Base-by-base conservation (phyloP, 2,888 invertebrate species). In the Pemphredon lugubris region DNA sequence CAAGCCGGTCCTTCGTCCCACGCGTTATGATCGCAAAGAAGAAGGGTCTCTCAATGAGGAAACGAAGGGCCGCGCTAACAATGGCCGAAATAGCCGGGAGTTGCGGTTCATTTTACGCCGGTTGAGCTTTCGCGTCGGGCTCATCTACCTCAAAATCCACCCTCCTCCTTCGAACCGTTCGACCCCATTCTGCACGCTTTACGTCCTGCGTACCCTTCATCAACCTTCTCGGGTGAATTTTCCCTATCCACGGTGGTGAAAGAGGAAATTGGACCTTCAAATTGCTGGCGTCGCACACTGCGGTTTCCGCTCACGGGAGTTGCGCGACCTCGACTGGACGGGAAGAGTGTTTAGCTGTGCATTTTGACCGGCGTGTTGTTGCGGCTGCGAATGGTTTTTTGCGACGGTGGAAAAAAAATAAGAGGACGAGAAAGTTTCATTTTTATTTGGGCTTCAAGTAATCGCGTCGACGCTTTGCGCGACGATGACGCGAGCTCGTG, bases 101-200 rank as follows among this genome's bases (percentile, higher is more conserved):
- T 51, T 57, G 66, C 37, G 60, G 63, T 69, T 69, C 63, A 68
- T 73, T 77, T 73, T 77, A 69, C 64, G 60, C 37, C 42, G 64
- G 37, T 39, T 51, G 76, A 77, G 54, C 51, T 64, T 55, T 65
- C 47, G 16, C 3, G 32, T 21, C 21, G 4, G 13, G n/a, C 13
- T 20, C 44, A 2, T 32, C 20, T 20, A 18, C 2, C 53, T 18
- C 9, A 23, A n/a, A n/a, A n/a, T n/a, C n/a, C n/a, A 18, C 37
- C 14, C 20, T 37, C 20, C 20, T 39, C 37, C 30, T 14, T 14
- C 7, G 9, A n/a, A n/a, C n/a, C n/a, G n/a, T n/a, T n/a, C 18
- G 11, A 26, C 34, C 50, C 14, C 40, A 26, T 34, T n/a, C 16
- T 13, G n/a, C 4, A 11, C 37, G 34, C 23, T 4, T 37, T 50